phyloP scores from a whole-genome alignment of 2,797 vertebrate genomes.

The Parambassis ranga region DNA sequence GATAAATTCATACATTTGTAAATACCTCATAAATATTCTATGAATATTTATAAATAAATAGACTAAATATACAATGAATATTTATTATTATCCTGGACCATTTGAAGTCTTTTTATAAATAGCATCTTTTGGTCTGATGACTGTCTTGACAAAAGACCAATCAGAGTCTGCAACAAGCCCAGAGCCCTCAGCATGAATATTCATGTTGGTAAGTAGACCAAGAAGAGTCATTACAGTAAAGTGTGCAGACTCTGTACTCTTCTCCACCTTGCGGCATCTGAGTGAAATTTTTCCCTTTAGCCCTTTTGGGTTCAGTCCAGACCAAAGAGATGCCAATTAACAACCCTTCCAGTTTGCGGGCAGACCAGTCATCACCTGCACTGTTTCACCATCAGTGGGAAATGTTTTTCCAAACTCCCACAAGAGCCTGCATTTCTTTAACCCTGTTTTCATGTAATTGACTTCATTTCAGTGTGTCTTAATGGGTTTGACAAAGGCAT shows the following conservation, averaged over 20 bases:
- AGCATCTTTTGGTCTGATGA: slow-evolving; percentile 31
- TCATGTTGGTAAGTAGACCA: slow-evolving; percentile 36
- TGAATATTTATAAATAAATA: slow-evolving; percentile 48
- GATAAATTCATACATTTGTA: slow-evolving; percentile 17
- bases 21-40: slow-evolving; percentile 24
- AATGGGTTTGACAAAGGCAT: slow-evolving; percentile 28
- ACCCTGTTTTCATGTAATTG: slow-evolving; percentile 5
- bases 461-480: slow-evolving; percentile 6
- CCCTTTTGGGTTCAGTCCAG: slow-evolving; percentile 24
- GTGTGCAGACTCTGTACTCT: not conserved
- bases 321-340: slow-evolving; percentile 50
- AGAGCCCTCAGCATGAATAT: slow-evolving; percentile 54
- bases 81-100: slow-evolving; percentile 31
- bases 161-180: slow-evolving; percentile 26
- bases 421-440: not conserved
- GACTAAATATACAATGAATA: slow-evolving; percentile 52
- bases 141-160: slow-evolving; percentile 41
- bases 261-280: slow-evolving; percentile 4
- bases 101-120: slow-evolving; percentile 52
- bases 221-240: slow-evolving; percentile 28
- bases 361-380: not conserved
- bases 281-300: not conserved
- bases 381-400: not conserved
- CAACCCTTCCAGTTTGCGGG: slow-evolving; percentile 10
- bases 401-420: not conserved